Evolutionary conservation across 2,888 invertebrate genomes (phyloP).

Genomic region (Cyclophora punctaria): DNA sequence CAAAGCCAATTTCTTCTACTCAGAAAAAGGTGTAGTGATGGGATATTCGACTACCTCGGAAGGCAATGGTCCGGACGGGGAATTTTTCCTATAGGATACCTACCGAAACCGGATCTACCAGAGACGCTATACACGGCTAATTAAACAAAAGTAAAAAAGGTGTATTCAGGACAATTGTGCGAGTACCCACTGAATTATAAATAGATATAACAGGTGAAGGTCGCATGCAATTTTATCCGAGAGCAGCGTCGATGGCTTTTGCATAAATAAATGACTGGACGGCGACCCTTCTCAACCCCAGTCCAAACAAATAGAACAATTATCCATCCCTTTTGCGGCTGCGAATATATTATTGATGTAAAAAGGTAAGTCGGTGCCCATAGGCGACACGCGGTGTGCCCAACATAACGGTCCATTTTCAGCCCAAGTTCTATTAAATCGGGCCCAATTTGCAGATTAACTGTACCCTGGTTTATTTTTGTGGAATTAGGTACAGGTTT

Average conservation of each 20-base stretch:
- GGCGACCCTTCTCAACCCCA: slow-evolving; percentile 49
- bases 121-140: too few relatives aligned
- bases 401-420: not conserved
- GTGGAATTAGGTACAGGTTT: not conserved
- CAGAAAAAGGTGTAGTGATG: too few relatives aligned
- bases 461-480: slow-evolving; percentile 2
- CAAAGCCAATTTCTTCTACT: too few relatives aligned
- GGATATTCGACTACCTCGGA: too few relatives aligned
- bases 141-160: too few relatives aligned
- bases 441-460: slow-evolving; percentile 5
- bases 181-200: slow-evolving; percentile 3
- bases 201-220: slow-evolving; percentile 18
- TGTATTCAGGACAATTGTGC: not conserved
- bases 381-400: slow-evolving; percentile 3
- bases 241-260: slow-evolving; percentile 26
- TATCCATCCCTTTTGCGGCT: slow-evolving; percentile 51
- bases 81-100: too few relatives aligned
- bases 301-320: slow-evolving; percentile 62
- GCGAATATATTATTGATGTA: slow-evolving; percentile 57
- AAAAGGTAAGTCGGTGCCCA: slow-evolving; percentile 29
- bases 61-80: too few relatives aligned
- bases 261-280: slow-evolving; percentile 55
- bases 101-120: too few relatives aligned
- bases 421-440: slow-evolving; percentile 3
- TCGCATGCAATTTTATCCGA: slow-evolving; percentile 21